These are phyloP conservation scores for Virgularia gustaviana DNA, from an alignment of 92 coral and sea anemone species.

Conservation along the genomic window DNA sequence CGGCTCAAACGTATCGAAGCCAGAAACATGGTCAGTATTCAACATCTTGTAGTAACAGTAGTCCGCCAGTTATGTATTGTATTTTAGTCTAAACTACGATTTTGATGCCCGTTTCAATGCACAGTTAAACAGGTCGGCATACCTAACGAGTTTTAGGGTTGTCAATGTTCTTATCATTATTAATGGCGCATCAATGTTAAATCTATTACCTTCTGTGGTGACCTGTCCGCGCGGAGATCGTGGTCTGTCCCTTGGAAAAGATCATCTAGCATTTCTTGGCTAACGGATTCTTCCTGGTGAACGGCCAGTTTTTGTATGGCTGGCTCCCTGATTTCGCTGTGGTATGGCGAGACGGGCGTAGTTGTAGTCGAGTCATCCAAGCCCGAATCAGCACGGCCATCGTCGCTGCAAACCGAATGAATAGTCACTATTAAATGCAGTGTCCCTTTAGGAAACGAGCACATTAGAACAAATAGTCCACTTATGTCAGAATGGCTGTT, in stretches of 20 bases:
- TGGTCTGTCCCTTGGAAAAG: neutral
- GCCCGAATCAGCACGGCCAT: slow-evolving; percentile 73
- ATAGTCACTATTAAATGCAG: slow-evolving; percentile 15
- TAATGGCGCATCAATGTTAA: too few species aligned
- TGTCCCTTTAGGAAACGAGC: slow-evolving; percentile 10
- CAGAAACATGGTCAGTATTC: too few species aligned
- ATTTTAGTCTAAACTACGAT: too few species aligned
- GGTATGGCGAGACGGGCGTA: slow-evolving; percentile 57
- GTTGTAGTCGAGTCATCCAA: slow-evolving; percentile 61
- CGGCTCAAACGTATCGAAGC: too few species aligned
- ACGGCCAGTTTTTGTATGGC: slow-evolving; percentile 14
- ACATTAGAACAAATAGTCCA: too few species aligned
- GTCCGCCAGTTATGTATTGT: too few species aligned
- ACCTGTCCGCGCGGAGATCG: neutral
- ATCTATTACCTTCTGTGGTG: neutral
- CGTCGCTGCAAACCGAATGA: slow-evolving; percentile 65
- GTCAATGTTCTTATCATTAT: too few species aligned
- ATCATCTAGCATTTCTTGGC: slow-evolving; percentile 22
- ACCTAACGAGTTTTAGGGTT: too few species aligned
- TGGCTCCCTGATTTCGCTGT: slow-evolving; percentile 53
- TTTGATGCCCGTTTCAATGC: too few species aligned
- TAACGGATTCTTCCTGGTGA: slow-evolving; percentile 43
- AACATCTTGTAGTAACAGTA: too few species aligned
- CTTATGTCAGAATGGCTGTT: too few species aligned
- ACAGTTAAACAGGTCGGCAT: too few species aligned